phyloP scores from a whole-genome alignment of 2,888 invertebrate genomes.

The Bellardia bayeri region DNA sequence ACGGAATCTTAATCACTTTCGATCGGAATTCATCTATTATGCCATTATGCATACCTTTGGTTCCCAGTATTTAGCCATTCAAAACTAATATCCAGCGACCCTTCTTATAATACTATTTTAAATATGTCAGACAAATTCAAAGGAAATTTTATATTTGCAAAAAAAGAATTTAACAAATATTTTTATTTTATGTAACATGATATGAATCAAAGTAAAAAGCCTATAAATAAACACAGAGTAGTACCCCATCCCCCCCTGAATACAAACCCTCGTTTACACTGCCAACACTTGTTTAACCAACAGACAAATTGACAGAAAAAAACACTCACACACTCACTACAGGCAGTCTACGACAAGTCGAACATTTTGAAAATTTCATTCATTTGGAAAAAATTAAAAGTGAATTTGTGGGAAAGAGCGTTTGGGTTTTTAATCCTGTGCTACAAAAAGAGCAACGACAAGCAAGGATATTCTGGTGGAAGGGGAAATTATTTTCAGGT shows the following conservation, averaged over 20 bases:
- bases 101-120: not conserved
- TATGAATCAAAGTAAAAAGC: slow-evolving; percentile 44
- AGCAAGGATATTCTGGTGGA: not conserved
- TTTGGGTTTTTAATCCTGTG: slow-evolving; percentile 49
- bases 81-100: not conserved
- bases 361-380: slow-evolving; percentile 55
- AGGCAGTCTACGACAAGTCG: not conserved
- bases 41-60: too few species aligned
- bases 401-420: slow-evolving; percentile 42
- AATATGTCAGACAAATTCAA: slow-evolving; percentile 7
- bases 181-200: slow-evolving; percentile 24
- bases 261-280: not conserved
- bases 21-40: too few species aligned
- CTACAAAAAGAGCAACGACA: slow-evolving; percentile 38
- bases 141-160: not conserved
- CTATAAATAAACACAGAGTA: slow-evolving; percentile 25
- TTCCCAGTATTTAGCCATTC: too few species aligned
- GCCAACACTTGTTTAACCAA: slow-evolving; percentile 59
- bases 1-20: too few species aligned
- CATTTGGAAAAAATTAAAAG: slow-evolving; percentile 69
- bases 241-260: not conserved
- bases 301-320: slow-evolving; percentile 49
- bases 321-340: slow-evolving; percentile 3
- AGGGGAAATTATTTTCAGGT: slow-evolving; percentile 44
- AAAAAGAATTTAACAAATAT: slow-evolving; percentile 16